A percentile compares a stretch with the other conserved stretches of the same genome.
Evolutionary conservation across 2,797 vertebrate genomes (phyloP).

Genomic region (Gephyroberyx darwinii): DNA sequence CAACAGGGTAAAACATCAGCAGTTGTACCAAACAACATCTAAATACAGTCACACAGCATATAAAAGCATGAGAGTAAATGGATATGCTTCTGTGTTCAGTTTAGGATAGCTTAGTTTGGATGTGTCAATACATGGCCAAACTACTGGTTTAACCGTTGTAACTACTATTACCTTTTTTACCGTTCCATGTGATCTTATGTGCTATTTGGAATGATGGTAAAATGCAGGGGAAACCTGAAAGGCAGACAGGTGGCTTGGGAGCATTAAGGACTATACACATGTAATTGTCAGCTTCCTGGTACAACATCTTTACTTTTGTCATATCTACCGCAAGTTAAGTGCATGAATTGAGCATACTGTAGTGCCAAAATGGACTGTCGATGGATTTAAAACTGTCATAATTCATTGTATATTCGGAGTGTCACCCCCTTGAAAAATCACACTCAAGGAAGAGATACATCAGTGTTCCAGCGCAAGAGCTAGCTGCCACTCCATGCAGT

Average conservation of each 20-base stretch:
- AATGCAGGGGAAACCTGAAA: conserved; percentile 28
- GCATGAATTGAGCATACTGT: not conserved
- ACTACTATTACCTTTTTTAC: conserved; percentile 2
- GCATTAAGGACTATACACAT: conserved; percentile 21
- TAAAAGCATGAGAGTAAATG: conserved; percentile 37
- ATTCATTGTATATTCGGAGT: not conserved
- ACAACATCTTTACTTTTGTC: not conserved
- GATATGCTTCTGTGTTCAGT: conserved; percentile 22
- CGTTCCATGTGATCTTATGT: conserved; percentile 8
- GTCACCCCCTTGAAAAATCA: conserved; percentile 1
- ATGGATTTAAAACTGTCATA: too few species aligned
- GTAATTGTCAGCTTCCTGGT: conserved; percentile 18
- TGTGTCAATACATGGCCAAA: conserved; percentile 9
- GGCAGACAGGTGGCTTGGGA: conserved; percentile 17
- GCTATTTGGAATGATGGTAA: conserved; percentile 14
- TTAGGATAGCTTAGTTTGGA: conserved; percentile 5
- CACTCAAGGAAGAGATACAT: not conserved
- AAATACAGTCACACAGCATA: conserved; percentile 52
- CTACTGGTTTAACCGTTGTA: conserved; percentile 7
- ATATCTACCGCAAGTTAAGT: not conserved
- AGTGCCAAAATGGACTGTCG: too few species aligned
- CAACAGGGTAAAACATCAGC: conserved; percentile 47
- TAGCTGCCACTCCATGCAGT: not conserved
- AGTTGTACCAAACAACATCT: conserved; percentile 54
- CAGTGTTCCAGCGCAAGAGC: not conserved